Conservation (phyloP, 2,113 vertebrate genomes). For the Panthera tigris region DNA sequence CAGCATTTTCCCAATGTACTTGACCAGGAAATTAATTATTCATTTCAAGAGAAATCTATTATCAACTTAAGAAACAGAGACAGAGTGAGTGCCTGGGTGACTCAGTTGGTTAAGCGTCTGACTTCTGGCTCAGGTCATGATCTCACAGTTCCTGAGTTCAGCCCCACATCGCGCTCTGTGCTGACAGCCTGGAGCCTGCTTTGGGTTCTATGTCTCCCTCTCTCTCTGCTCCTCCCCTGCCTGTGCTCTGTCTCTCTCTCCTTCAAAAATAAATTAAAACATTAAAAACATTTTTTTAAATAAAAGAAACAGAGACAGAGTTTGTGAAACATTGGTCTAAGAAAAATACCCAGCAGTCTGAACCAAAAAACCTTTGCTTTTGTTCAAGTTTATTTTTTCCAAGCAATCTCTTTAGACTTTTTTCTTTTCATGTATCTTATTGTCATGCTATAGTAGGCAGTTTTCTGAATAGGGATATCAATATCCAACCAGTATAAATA, state of each 20-base stretch:
- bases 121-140: too few species aligned
- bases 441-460: not conserved
- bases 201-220: too few species aligned
- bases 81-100: not conserved
- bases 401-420: not conserved
- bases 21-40: constrained; percentile 7
- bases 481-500: not conserved
- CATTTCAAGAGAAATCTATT: constrained; percentile 26
- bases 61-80: constrained; percentile 22
- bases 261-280: too few species aligned
- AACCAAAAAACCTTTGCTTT: constrained; percentile 7
- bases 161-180: too few species aligned
- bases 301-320: not conserved
- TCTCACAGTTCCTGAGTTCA: too few species aligned
- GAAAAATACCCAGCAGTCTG: not conserved
- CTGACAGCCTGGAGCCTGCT: too few species aligned
- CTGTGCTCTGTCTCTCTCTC: too few species aligned
- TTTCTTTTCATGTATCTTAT: not conserved
- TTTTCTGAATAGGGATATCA: constrained; percentile 16
- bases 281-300: too few species aligned
- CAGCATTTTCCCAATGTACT: not conserved
- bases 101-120: too few species aligned
- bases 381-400: constrained; percentile 3
- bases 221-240: too few species aligned
- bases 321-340: not conserved